Base-by-base conservation (phyloP, 2,888 invertebrate genomes). In the Lithophane socia region DNA sequence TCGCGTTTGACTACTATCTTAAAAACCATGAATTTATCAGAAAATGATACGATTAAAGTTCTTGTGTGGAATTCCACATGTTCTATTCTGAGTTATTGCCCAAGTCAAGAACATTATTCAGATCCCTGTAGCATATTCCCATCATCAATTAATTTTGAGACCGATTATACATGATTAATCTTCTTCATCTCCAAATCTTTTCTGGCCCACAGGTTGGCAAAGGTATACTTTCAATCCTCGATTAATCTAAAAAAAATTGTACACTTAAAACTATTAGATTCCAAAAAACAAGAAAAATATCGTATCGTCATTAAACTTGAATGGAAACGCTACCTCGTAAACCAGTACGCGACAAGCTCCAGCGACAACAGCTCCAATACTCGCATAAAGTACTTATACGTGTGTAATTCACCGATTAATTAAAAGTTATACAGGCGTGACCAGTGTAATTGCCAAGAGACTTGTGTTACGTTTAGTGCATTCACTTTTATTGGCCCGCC, bases 341-440 rank as follows among this genome's bases (percentile, higher is more conserved):
- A 93, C 90, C 90, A 92, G 91, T 90, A 89, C 84, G 82, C 91
- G 89, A 90, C 91, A 91, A 91, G 87, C 90, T 82, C 72, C 85
- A 90, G 88, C 90, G 90, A 90, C 91, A 89, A 89, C 91, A 90
- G 88, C 90, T 90, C 90, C 92, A 91, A 94, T 94, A 94, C 89
- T 83, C 88, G 92, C 92, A 92, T 92, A 92, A 93, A 93, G 91
- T 87, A 82, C 82, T 80, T 80, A 87, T 92, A 93, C 92, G 91
- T 92, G 93, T 94, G 95, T 96, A 96, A 96, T 96, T 95, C 93
- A 94, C 90, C 95, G 96, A 96, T 95, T 96, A 96, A 96, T 96
- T 96, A 96, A 96, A 96, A 96, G 91, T 94, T 94, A 94, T 94
- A 95, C 94, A 95, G 92, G 94, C 96, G 94, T 95, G 93, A 94